Base-by-base conservation (phyloP, 92 coral and sea anemone genomes). In the Pocillopora meandrina region DNA sequence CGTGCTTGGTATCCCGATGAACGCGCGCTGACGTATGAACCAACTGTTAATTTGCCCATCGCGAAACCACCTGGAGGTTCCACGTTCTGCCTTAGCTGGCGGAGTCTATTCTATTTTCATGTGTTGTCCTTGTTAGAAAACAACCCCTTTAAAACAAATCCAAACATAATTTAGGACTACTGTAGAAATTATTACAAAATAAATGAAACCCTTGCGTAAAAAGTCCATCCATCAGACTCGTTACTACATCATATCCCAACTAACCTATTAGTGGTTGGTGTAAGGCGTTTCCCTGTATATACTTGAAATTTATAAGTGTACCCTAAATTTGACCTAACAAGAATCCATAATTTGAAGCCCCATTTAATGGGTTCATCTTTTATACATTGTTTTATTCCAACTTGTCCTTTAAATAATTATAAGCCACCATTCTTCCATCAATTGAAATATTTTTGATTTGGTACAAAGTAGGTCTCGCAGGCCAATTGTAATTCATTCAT, bases 271-370 rank as follows among this genome's bases (percentile, higher is more conserved):
- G 19, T 63, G 58, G 75, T 82, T 42, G 59, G 60, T 57, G 69
- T 71, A 57, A 81, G 12, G 71, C 73, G 60, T 36, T 71, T 81
- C 58, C 35, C 70, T 52, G 69, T 81, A 6, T 81, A 81, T 57
- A 81, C 85, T 81, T 81, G 68, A 34, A 81, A 81, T 68, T 58
- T 81, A 67, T 49, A 71, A 57, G 61, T 81, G 36, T 71, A 81
- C 21, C 68, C 77, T 35, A 71, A 72, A 23, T 71, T 33, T 21
- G 84, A 35, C 20, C 71, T 62, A 1, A 75, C 84, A 47, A 65
- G 34, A 0, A 79, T 67, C 84, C 84, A 20, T 26, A 79, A 72
- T 34, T 79, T 79, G 74, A 79, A 79, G 9, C 84, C 84, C 74
- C 61, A 79, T 11, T 79, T 79, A 8, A 65, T 63, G 18, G 81